Conservation (phyloP, 2,888 invertebrate genomes). For the Epirrhoe alternata region DNA sequence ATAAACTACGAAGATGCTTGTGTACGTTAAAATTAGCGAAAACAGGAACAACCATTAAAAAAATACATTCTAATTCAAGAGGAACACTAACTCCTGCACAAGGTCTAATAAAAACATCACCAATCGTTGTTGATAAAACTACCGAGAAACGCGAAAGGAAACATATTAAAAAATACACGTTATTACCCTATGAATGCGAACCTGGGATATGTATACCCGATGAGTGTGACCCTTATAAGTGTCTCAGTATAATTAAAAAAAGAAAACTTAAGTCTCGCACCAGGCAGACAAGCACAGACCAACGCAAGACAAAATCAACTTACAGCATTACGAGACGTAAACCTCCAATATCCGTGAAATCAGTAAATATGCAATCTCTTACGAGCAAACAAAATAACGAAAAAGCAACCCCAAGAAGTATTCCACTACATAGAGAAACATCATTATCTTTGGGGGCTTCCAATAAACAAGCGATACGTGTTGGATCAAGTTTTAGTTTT, state of each 20-base stretch:
- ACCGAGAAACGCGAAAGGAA: constrained; percentile 25
- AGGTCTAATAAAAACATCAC: constrained; percentile 23
- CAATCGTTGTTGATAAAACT: constrained; percentile 33
- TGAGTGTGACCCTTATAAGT: constrained; percentile 53
- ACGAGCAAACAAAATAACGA: constrained; percentile 32
- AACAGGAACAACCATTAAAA: constrained; percentile 30
- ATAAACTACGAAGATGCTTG: constrained; percentile 52
- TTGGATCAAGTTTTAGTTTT: constrained; percentile 43
- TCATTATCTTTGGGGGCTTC: constrained; percentile 5
- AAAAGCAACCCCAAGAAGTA: constrained; percentile 12
- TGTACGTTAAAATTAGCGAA: constrained; percentile 55
- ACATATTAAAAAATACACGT: constrained; percentile 26
- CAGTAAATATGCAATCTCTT: constrained; percentile 50
- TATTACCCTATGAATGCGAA: constrained; percentile 54
- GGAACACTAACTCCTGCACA: constrained; percentile 35
- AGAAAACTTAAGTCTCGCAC: constrained; percentile 32
- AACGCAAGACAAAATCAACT: constrained; percentile 48
- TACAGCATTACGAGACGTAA: constrained; percentile 46
- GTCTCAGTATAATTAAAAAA: constrained; percentile 49
- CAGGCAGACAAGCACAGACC: constrained; percentile 39
- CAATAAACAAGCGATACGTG: constrained; percentile 37
- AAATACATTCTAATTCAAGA: constrained; percentile 29
- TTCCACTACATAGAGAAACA: neutral
- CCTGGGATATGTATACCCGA: constrained; percentile 52
- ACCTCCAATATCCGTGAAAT: constrained; percentile 37